Evolutionary conservation across 2,888 invertebrate species (phyloP), one percentile per base, ranked within the genome.

Genomic region (Phyllotreta striolata): DNA sequence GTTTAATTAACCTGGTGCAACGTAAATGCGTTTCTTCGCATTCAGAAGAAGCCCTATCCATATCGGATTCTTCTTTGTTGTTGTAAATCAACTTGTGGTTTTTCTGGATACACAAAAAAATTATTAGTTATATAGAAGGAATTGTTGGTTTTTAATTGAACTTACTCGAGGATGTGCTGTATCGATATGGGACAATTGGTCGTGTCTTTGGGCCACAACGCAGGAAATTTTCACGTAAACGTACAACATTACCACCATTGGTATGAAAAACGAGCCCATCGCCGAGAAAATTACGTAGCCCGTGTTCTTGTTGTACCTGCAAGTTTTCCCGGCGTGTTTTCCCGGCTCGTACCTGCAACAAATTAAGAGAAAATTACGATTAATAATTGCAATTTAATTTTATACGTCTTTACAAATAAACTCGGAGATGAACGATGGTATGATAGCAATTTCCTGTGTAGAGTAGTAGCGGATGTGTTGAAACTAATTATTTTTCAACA

Each of bases 211-310:
- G 0, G 92, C 91, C 38, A 93, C 89, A 43, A 93, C 92, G 78
- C 92, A 92, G 3, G 92, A 92, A 80, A 98, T 93, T 77, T 91
- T 87, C 8, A 92, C 91, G 82, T 98, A 98, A 9, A 97, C 94
- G 77, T 95, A 93, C 55, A 97, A 87, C 96, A 98, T 97, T 9
- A 98, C 93, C 24, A 92, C 87, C 87, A 97, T 94, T 0, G 98
- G 98, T 40, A 96, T 86, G 83, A 96, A 98, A 84, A 98, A 98
- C 2, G 96, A 96, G 0, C 97, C 94, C 87, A 94, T 91, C 4
- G 97, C 97, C 0, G 96, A 96, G 79, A 96, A 93, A 59, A 97
- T 91, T 40, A 98, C 98, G 83, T 97, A 98, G n/a, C 92, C 91
- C 43, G 92, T 89, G 79, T 95, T 95, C 77, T 95, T 91, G 80